Conservation (phyloP, 2,888 invertebrate species). For the Eurytoma californica region DNA sequence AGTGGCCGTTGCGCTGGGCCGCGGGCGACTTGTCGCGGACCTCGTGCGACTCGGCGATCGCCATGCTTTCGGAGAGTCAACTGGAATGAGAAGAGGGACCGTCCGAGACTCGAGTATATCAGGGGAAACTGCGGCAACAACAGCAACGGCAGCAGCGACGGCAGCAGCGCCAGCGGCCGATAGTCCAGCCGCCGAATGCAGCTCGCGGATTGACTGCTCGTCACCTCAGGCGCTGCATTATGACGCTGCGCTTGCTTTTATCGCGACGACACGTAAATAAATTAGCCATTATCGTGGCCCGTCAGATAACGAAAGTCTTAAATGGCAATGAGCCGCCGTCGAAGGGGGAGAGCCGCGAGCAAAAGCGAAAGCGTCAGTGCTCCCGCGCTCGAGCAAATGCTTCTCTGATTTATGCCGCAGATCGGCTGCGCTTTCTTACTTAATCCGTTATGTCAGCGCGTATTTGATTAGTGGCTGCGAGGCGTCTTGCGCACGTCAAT, state of each 20-base stretch:
- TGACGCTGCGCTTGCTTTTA: constrained; percentile 15
- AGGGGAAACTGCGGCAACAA: not conserved
- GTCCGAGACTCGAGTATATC: too few species aligned
- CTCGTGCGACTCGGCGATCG: constrained; percentile 59
- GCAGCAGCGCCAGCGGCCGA: not conserved
- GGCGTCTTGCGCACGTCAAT: not conserved
- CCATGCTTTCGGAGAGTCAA: constrained; percentile 56
- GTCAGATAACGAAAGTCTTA: constrained; percentile 35
- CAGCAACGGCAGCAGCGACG: not conserved
- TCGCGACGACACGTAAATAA: constrained; percentile 42
- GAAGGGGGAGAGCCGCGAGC: not conserved
- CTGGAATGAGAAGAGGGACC: constrained; percentile 28
- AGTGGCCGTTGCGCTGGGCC: constrained; percentile 46
- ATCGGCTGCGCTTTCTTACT: not conserved
- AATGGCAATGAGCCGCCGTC: too few species aligned
- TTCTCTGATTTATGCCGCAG: too few species aligned
- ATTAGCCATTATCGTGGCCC: constrained; percentile 35
- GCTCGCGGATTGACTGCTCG: constrained; percentile 17
- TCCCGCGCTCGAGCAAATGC: too few species aligned
- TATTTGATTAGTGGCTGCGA: not conserved
- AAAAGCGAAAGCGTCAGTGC: too few species aligned
- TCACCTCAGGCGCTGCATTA: constrained; percentile 12
- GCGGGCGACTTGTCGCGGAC: constrained; percentile 49
- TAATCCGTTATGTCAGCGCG: constrained; percentile 28
- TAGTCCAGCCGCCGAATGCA: not conserved